phyloP scores from a whole-genome alignment of 2,888 invertebrate species.

The Aporophyla nigra region DNA sequence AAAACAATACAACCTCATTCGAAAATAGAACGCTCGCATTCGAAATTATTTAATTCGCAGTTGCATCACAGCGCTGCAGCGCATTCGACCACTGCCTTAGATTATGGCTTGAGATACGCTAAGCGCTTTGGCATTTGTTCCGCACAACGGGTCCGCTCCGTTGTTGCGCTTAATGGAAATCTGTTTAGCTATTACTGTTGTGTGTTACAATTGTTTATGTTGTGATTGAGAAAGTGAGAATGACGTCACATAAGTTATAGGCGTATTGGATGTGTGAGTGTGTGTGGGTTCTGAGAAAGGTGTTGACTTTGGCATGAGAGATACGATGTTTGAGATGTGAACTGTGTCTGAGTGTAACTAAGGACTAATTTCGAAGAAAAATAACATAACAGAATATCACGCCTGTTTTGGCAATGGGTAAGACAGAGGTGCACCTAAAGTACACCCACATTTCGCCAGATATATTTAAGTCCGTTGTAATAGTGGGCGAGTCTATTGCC shows the following conservation, averaged over 20 bases:
- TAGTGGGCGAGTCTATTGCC: too few species aligned
- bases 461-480: too few species aligned
- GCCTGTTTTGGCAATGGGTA: too few species aligned
- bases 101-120: conserved; percentile 82
- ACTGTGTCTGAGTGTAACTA: background rate
- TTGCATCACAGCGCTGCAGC: conserved; percentile 63
- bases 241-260: conserved; percentile 57
- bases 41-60: conserved; percentile 63
- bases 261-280: conserved; percentile 11
- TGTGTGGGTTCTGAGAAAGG: conserved; percentile 12
- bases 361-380: background rate
- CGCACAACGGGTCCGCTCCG: conserved; percentile 66
- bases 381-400: too few species aligned
- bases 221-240: conserved; percentile 67
- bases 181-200: conserved; percentile 75
- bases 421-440: too few species aligned
- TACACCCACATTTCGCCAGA: too few species aligned
- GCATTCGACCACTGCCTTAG: conserved; percentile 79
- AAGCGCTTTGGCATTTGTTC: conserved; percentile 84
- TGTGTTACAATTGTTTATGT: conserved; percentile 69
- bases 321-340: background rate
- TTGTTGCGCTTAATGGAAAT: conserved; percentile 81
- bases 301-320: background rate
- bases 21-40: conserved; percentile 49
- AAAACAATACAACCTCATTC: conserved; percentile 44